Evolutionary conservation across 2,797 vertebrate genomes (phyloP).

Genomic region (Heliangelus exortis): DNA sequence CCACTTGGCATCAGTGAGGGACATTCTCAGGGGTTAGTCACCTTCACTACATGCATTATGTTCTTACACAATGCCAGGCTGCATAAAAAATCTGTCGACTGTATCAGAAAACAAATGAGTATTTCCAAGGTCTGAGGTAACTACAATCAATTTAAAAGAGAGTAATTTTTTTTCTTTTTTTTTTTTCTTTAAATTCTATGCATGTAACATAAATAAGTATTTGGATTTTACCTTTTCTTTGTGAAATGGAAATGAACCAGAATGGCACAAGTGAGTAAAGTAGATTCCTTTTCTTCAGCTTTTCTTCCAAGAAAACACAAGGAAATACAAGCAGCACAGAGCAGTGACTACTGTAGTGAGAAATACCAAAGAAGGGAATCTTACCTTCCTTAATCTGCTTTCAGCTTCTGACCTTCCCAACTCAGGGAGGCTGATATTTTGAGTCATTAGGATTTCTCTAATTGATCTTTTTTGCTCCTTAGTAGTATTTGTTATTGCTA

Average conservation of each 20-base stretch:
- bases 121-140: constrained; percentile 14
- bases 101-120: constrained; percentile 33
- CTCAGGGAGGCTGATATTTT: neutral
- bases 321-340: neutral
- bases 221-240: constrained; percentile 42
- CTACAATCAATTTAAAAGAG: constrained; percentile 37
- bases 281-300: constrained; percentile 29
- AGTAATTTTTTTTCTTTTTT: neutral
- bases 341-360: neutral
- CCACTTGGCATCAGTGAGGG: neutral
- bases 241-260: constrained; percentile 37
- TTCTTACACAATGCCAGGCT: neutral
- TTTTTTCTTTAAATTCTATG: neutral
- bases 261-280: constrained; percentile 22
- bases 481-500: constrained; percentile 4
- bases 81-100: constrained; percentile 10
- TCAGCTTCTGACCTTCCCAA: neutral
- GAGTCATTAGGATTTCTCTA: constrained; percentile 15
- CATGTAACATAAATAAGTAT: constrained; percentile 32
- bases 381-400: constrained; percentile 6
- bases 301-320: constrained; percentile 30
- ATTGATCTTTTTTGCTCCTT: constrained; percentile 30
- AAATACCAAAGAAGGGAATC: constrained; percentile 30
- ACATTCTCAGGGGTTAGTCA: neutral
- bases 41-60: constrained; percentile 10